A percentile compares a stretch with the other conserved stretches of the same genome.
phyloP scores from a whole-genome alignment of 2,797 vertebrate species.

The Dipus sagitta region DNA sequence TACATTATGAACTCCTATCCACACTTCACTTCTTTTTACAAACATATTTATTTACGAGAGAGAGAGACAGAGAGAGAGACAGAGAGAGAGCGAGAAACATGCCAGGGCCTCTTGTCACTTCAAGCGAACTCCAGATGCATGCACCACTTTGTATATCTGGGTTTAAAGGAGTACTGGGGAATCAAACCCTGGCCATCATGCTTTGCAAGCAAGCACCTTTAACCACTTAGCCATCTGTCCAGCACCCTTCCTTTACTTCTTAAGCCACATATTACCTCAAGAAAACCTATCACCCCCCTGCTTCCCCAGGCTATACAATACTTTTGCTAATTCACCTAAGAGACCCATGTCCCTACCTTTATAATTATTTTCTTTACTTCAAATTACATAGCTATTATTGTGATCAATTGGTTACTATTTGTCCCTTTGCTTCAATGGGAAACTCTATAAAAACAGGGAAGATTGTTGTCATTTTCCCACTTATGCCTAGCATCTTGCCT shows the following conservation, averaged over 20 bases:
- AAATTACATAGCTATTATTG: neutral
- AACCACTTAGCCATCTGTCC: too few species aligned
- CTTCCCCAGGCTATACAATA: neutral
- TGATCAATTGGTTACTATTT: neutral
- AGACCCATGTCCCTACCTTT: neutral
- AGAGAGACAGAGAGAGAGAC: too few species aligned
- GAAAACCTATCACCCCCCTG: neutral
- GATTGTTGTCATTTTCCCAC: neutral
- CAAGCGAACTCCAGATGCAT: too few species aligned
- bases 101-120: too few species aligned
- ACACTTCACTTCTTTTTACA: too few species aligned
- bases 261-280: neutral
- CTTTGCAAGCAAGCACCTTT: too few species aligned
- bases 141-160: too few species aligned
- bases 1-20: conserved; percentile 6
- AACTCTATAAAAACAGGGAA: neutral
- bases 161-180: too few species aligned
- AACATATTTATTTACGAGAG: too few species aligned
- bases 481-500: neutral
- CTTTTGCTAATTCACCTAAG: conserved; percentile 35
- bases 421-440: neutral
- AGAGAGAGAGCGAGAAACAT: too few species aligned
- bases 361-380: conserved; percentile 20
- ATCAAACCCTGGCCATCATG: too few species aligned
- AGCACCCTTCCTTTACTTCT: neutral